phyloP scores from a whole-genome alignment of 1,140 invertebrate genomes.

The Trigoniulus corallinus region DNA sequence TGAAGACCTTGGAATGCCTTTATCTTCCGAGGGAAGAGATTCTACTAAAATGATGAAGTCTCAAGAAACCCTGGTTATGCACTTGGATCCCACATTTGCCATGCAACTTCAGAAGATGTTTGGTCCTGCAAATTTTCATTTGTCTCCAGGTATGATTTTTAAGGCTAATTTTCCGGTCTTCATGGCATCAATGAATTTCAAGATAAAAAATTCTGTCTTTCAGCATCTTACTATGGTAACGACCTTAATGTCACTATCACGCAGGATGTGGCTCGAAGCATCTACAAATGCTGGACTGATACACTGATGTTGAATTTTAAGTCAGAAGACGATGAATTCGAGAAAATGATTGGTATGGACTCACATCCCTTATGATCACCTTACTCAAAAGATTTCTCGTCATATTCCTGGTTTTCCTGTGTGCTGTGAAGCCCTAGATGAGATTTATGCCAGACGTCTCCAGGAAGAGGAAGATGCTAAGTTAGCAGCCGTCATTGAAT shows the following conservation, averaged over 20 bases:
- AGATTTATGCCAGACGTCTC: background rate
- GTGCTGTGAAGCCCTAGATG: too few relatives aligned
- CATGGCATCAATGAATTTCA: background rate
- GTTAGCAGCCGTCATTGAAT: background rate
- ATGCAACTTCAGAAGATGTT: slow-evolving; percentile 17
- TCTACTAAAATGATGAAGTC: too few relatives aligned
- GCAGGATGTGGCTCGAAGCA: slow-evolving; percentile 10
- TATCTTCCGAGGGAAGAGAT: too few relatives aligned
- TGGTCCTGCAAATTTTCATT: slow-evolving; percentile 16
- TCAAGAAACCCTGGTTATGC: too few relatives aligned
- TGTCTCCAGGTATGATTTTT: slow-evolving; percentile 35
- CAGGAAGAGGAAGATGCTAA: background rate
- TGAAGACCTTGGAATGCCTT: too few relatives aligned
- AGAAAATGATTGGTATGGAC: slow-evolving; percentile 16
- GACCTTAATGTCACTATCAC: slow-evolving; percentile 12
- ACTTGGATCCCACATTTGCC: slow-evolving; percentile 16
- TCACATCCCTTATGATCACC: background rate
- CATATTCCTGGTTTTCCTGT: too few relatives aligned
- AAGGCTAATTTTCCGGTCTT: background rate
- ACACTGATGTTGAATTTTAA: slow-evolving; percentile 18
- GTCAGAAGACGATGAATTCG: slow-evolving; percentile 15
- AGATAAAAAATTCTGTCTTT: background rate
- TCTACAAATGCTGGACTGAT: slow-evolving; percentile 11
- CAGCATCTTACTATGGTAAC: background rate
- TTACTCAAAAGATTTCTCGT: too few relatives aligned